Evolutionary conservation across 2,797 vertebrate genomes (phyloP), one percentile per base, ranked within the genome.

Genomic region (Ataeniobius toweri): DNA sequence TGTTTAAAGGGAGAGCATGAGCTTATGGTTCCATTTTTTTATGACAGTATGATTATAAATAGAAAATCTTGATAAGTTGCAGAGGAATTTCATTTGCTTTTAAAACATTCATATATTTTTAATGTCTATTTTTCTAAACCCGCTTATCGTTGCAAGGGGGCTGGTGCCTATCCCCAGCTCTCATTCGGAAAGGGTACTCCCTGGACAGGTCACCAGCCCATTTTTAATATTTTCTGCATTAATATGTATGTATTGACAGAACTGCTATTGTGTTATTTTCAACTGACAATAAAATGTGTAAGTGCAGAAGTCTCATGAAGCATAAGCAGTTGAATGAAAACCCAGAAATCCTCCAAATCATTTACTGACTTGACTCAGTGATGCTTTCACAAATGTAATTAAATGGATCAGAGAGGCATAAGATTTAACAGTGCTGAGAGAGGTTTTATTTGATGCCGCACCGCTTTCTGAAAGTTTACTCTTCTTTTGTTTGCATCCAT

Each of bases 321-420:
- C 36, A 76, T 61, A 50, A 73, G 13, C 13, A 6, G 5, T 58
- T 8, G 24, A 5, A 65, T 74, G 46, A 55, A 71, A 39, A 36
- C 12, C 44, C 70, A 68, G 8, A 78, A 77, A 84, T 71, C 28
- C 63, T 70, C 7, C 46, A 79, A 50, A 61, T 63, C 75, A 76
- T 55, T 58, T 39, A 67, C 69, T 14, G 61, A 78, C 74, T 26
- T 71, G 70, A 78, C 71, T 83, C 82, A 71, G 20, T 74, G 83
- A 76, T 80, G 71, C 48, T 82, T 84, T 89, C 78, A 80, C 39
- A 85, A 79, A 83, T 76, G 77, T 86, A 89, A 90, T 88, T 87
- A 89, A 89, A 83, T 48, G 50, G 39, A 83, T 73, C 69, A 77
- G 74, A 77, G 51, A 80, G 61, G 74, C 22, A 68, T 77, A 61